Percentiles rank a stretch among this genome's conserved stretches.
Evolutionary conservation across 1,140 invertebrate genomes (phyloP).

Genomic region (roundworm (Caenorhabditis elegans)): DNA sequence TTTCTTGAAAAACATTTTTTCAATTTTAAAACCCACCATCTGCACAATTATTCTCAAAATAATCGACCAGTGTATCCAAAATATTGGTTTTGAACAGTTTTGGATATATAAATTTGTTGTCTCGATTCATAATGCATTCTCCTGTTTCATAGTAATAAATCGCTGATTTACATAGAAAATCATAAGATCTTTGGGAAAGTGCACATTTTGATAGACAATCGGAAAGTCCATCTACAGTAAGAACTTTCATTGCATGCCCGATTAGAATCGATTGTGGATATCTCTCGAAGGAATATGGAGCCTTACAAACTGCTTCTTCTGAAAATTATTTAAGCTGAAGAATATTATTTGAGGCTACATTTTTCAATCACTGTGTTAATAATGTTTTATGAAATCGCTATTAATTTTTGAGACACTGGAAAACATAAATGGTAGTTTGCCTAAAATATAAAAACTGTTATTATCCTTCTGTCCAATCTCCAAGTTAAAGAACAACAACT

Average conservation of each 20-base stretch:
- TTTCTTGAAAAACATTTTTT: too few relatives aligned
- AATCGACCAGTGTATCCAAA: constrained; percentile 58
- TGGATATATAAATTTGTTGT: constrained; percentile 39
- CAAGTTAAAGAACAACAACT: too few relatives aligned
- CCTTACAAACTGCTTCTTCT: constrained; percentile 56
- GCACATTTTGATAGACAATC: constrained; percentile 60
- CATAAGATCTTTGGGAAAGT: constrained; percentile 44
- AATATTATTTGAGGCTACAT: too few relatives aligned
- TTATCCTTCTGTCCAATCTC: too few relatives aligned
- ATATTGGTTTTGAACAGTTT: constrained; percentile 31
- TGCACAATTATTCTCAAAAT: constrained; percentile 64
- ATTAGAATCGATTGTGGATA: constrained; percentile 58
- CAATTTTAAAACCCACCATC: constrained; percentile 51
- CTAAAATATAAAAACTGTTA: too few relatives aligned
- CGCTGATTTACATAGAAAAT: constrained; percentile 58
- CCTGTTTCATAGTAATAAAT: constrained; percentile 65
- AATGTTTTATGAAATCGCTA: too few relatives aligned
- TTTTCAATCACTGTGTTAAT: too few relatives aligned
- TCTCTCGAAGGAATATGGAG: constrained; percentile 61
- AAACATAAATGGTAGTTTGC: too few relatives aligned
- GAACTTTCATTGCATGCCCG: constrained; percentile 56
- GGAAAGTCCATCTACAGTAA: constrained; percentile 49
- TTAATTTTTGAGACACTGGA: too few relatives aligned
- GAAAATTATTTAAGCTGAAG: constrained; percentile 10
- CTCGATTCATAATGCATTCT: constrained; percentile 63